Conservation (phyloP, 64 coral and sea anemone genomes). For the Actinia equina region DNA sequence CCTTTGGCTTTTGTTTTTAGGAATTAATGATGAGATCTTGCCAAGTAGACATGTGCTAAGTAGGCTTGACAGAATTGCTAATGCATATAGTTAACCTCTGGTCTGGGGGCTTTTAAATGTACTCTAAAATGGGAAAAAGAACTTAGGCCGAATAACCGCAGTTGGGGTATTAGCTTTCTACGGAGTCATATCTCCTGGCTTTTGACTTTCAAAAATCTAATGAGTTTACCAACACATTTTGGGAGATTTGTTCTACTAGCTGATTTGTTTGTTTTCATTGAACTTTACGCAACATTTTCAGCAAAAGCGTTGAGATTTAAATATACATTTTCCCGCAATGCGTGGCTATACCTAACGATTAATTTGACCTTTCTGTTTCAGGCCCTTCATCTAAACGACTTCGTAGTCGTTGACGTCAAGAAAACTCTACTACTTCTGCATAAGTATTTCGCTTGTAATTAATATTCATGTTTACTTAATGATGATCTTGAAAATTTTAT, state of each 20-base stretch:
- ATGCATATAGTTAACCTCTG: slow-evolving; percentile 17
- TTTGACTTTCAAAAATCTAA: slow-evolving; percentile 5
- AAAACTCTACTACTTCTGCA: slow-evolving; percentile 75
- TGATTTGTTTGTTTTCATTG: slow-evolving; percentile 8
- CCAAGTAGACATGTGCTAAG: slow-evolving; percentile 14
- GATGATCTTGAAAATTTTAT: background rate
- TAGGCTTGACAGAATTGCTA: slow-evolving; percentile 14
- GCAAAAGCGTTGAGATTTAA: background rate
- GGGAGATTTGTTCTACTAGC: slow-evolving; percentile 38
- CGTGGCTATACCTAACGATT: slow-evolving; percentile 1
- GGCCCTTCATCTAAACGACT: slow-evolving; percentile 91
- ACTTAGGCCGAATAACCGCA: background rate
- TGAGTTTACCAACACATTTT: slow-evolving; percentile 40
- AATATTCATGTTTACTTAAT: slow-evolving; percentile 1
- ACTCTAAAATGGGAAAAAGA: background rate
- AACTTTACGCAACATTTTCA: background rate
- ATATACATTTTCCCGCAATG: background rate
- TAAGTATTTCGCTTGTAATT: slow-evolving; percentile 78
- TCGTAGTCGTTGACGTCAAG: slow-evolving; percentile 84
- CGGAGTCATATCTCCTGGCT: slow-evolving; percentile 1
- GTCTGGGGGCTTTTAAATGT: slow-evolving; percentile 12
- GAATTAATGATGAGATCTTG: slow-evolving; percentile 22
- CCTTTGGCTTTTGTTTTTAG: slow-evolving; percentile 4
- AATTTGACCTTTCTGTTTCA: slow-evolving; percentile 34
- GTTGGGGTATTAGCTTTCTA: background rate